These are phyloP conservation scores for Acrobasis consociella DNA, from an alignment of 2,888 invertebrate genomes.

Conservation along the genomic window DNA sequence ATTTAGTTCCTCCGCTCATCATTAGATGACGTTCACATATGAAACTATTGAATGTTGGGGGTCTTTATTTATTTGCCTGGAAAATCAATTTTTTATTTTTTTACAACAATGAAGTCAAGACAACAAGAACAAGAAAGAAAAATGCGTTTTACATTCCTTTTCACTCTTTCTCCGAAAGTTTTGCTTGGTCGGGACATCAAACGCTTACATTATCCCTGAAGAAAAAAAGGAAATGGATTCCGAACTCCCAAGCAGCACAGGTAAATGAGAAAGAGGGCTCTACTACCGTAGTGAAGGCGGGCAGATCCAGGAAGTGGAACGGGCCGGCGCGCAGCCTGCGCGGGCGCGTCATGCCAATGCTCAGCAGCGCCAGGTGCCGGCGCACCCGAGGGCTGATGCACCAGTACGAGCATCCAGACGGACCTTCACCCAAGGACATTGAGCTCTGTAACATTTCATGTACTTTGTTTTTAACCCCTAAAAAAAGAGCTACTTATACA, in stretches of 20 bases:
- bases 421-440: conserved; percentile 55
- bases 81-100: too few species aligned
- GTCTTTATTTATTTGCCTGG: too few species aligned
- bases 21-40: too few species aligned
- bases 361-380: conserved; percentile 51
- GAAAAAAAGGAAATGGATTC: background rate
- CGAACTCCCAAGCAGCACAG: background rate
- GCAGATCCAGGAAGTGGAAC: conserved; percentile 56
- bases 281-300: conserved; percentile 62
- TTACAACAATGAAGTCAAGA: too few species aligned
- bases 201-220: background rate
- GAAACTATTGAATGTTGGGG: too few species aligned
- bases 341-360: conserved; percentile 49
- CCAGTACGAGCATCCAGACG: conserved; percentile 59
- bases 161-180: too few species aligned
- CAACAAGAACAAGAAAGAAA: too few species aligned
- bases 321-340: conserved; percentile 56
- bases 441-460: conserved; percentile 18
- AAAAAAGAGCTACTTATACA: too few species aligned
- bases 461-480: background rate
- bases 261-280: background rate
- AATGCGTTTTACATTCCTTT: too few species aligned
- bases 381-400: conserved; percentile 53
- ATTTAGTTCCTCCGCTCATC: too few species aligned
- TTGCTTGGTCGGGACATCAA: background rate